Evolutionary conservation across 2,797 vertebrate species (phyloP).

Genomic region (Falco biarmicus): DNA sequence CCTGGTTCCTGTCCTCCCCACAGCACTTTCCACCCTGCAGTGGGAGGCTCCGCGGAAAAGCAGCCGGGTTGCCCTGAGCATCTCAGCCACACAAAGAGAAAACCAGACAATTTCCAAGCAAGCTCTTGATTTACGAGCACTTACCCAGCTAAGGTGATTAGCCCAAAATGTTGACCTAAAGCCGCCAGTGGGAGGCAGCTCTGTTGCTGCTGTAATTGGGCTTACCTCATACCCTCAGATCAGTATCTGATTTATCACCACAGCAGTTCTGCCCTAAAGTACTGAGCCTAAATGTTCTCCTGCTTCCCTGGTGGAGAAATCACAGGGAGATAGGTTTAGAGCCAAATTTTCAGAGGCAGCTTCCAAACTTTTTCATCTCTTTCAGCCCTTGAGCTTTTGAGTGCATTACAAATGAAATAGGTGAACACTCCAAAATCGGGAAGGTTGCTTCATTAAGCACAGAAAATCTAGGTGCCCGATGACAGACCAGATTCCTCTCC

Average conservation of each 20-base stretch:
- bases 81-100: not conserved
- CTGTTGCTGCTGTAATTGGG: conserved; percentile 27
- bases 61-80: not conserved
- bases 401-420: not conserved
- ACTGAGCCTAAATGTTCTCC: not conserved
- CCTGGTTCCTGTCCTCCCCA: not conserved
- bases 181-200: conserved; percentile 41
- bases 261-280: not conserved
- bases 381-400: not conserved
- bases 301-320: conserved; percentile 12
- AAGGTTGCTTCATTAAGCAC: not conserved
- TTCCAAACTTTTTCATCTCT: not conserved
- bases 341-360: not conserved
- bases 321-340: conserved; percentile 2
- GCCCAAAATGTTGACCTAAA: conserved; percentile 54
- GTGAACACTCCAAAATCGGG: not conserved
- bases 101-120: conserved; percentile 28
- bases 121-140: conserved; percentile 9
- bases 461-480: not conserved
- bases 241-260: conserved; percentile 62
- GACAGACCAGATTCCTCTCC: not conserved
- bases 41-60: not conserved
- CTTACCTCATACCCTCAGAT: conserved; percentile 58
- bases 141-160: conserved; percentile 57
- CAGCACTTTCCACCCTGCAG: not conserved